phyloP scores from a whole-genome alignment of 1,140 invertebrate genomes.

The Thalassaphorura encarpata region DNA sequence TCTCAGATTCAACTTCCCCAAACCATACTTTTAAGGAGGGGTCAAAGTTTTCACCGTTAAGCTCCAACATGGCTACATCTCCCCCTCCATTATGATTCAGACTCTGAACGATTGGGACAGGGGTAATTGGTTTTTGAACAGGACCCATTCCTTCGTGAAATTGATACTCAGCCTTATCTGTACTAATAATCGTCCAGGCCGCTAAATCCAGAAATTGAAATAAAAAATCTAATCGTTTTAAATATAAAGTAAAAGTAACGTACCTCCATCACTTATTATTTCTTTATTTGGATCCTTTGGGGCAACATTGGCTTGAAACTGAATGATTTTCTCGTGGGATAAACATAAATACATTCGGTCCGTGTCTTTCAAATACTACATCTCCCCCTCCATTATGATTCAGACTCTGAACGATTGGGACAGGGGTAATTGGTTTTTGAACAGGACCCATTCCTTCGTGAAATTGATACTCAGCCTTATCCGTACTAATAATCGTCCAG shows the following conservation, averaged over 20 bases:
- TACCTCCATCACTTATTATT: slow-evolving; percentile 58
- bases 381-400: slow-evolving; percentile 53
- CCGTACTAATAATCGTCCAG: slow-evolving; percentile 62
- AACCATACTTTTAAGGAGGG: slow-evolving; percentile 55
- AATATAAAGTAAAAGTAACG: background rate
- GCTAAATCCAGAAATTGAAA: too few relatives aligned
- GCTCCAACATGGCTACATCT: slow-evolving; percentile 54
- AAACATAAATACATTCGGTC: slow-evolving; percentile 58
- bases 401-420: slow-evolving; percentile 49
- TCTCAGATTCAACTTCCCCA: slow-evolving; percentile 55
- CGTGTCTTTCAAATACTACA: slow-evolving; percentile 60
- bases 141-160: slow-evolving; percentile 49
- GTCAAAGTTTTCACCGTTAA: slow-evolving; percentile 53
- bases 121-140: slow-evolving; percentile 46
- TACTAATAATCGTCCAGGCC: slow-evolving; percentile 63
- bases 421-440: slow-evolving; percentile 50
- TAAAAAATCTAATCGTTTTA: background rate
- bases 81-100: slow-evolving; percentile 53
- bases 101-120: slow-evolving; percentile 50
- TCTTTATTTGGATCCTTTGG: slow-evolving; percentile 53
- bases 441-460: slow-evolving; percentile 44
- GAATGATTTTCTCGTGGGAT: slow-evolving; percentile 58
- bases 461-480: slow-evolving; percentile 61
- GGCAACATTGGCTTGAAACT: slow-evolving; percentile 54
- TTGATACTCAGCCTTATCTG: slow-evolving; percentile 60